Evolutionary conservation across 1,140 invertebrate genomes (phyloP), one percentile per base, ranked within the genome.

Genomic region (Micrasema minimum): DNA sequence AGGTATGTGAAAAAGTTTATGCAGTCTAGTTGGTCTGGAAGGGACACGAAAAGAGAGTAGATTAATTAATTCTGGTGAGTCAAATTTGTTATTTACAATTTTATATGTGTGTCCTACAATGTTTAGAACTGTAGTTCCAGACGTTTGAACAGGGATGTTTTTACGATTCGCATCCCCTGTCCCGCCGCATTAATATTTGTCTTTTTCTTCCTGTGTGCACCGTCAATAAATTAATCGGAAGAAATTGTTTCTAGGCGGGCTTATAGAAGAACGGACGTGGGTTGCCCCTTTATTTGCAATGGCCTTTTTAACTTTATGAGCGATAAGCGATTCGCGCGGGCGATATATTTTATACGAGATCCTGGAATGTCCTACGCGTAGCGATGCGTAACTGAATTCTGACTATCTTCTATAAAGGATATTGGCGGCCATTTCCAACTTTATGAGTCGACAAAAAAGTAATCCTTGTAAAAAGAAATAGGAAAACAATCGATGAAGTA

Each of bases 161-260:
- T 72, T 69, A 72, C 71, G 66, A 65, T 38, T 51, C 57, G 64
- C 55, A 46, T 53, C 62, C 43, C 66, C 16, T 62, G 57, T 68
- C 57, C 57, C 57, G 64, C 35, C 35, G 72, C 72, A 70, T 69
- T 71, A 71, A 74, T 74, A 71, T 74, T 74, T 74, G 69, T 71
- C 72, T 64, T 71, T 73, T 64, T 71, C 70, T 67, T 61, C 55
- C 69, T 26, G 62, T 26, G 62, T 69, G 66, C 73, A 72, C 70
- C 62, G 43, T 72, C 74, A 66, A 75, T 75, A 75, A 75, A 75
- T n/a, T 75, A 75, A 75, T 75, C 69, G 67, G 69, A 72, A 62
- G 65, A 70, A 72, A 75, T 72, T 72, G 66, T 75, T 69, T 72
- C 68, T 65, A 59, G 59, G 66, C 46, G 66, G 67, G 22, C 12